Percentiles rank a stretch among this genome's conserved stretches.
Evolutionary conservation across 2,113 vertebrate genomes (phyloP).

Genomic region (Pao palembangensis): DNA sequence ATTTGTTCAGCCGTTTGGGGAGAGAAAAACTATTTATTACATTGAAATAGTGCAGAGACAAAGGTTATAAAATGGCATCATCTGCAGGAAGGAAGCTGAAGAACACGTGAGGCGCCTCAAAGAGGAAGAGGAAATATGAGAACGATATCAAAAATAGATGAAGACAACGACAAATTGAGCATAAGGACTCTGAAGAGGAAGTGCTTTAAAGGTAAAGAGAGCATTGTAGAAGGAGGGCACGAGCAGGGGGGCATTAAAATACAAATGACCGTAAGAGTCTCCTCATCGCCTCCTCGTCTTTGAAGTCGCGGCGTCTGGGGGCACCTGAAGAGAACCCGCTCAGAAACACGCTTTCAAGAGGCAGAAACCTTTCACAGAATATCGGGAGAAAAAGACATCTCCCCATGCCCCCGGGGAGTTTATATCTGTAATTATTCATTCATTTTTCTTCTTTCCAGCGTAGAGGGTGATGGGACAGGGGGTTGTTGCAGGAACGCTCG

Average conservation of each 20-base stretch:
- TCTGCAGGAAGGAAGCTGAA: no score
- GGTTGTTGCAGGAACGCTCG: slow-evolving; percentile 13
- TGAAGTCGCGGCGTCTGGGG: slow-evolving; percentile 63
- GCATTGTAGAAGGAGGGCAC: slow-evolving; percentile 17
- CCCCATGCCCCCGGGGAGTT: slow-evolving; percentile 65
- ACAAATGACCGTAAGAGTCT: slow-evolving; percentile 57
- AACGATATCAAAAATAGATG: slow-evolving; percentile 30
- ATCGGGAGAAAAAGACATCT: slow-evolving; percentile 33
- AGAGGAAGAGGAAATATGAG: slow-evolving; percentile 32
- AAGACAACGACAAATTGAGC: slow-evolving; percentile 11
- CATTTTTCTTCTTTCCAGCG: slow-evolving; percentile 58
- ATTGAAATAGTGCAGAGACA: neutral
- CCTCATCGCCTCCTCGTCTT: slow-evolving; percentile 42
- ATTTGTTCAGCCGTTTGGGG: no score
- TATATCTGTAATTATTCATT: slow-evolving; percentile 73
- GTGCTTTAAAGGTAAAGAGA: slow-evolving; percentile 30
- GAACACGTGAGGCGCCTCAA: neutral
- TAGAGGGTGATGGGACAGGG: slow-evolving; percentile 9
- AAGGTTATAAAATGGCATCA: neutral
- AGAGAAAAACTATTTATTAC: no score
- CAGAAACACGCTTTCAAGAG: slow-evolving; percentile 52
- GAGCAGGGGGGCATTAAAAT: slow-evolving; percentile 56
- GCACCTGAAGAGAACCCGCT: slow-evolving; percentile 50
- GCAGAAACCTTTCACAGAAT: slow-evolving; percentile 62
- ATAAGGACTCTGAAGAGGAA: slow-evolving; percentile 6